Evolutionary conservation across 2,888 invertebrate genomes (phyloP).

Genomic region (Mythimna vitellina): DNA sequence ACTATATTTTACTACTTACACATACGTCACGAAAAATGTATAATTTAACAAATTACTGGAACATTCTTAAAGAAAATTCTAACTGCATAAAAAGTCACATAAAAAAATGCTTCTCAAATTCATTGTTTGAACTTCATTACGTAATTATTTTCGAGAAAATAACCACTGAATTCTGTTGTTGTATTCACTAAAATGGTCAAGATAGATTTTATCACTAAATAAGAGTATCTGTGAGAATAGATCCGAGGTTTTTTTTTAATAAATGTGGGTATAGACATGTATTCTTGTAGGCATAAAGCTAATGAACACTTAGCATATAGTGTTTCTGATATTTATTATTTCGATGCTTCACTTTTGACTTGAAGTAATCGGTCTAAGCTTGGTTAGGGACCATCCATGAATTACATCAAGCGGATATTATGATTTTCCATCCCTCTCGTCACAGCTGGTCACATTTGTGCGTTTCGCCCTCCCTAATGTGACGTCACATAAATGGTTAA

Average conservation of each 20-base stretch:
- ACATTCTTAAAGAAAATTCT: conserved; percentile 28
- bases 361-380: conserved; percentile 6
- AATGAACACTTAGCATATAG: conserved; percentile 6
- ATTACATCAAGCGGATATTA: too few relatives aligned
- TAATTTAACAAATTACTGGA: conserved; percentile 14
- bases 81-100: conserved; percentile 34
- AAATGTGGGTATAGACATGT: conserved; percentile 3
- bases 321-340: conserved; percentile 30
- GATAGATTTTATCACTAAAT: neutral
- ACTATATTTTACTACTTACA: conserved; percentile 1
- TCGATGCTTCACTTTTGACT: conserved; percentile 2
- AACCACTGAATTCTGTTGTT: conserved; percentile 63
- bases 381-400: too few relatives aligned
- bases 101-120: conserved; percentile 47
- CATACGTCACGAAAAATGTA: neutral
- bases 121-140: conserved; percentile 60
- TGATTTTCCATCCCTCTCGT: too few relatives aligned
- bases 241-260: conserved; percentile 13
- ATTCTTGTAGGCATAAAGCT: conserved; percentile 15
- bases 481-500: too few relatives aligned
- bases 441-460: too few relatives aligned
- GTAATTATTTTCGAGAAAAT: conserved; percentile 64
- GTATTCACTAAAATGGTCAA: conserved; percentile 14
- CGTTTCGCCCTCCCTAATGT: too few relatives aligned
- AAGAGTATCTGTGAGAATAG: conserved; percentile 2